phyloP scores from a whole-genome alignment of 2,888 invertebrate genomes.

The Ophion ventricosus region DNA sequence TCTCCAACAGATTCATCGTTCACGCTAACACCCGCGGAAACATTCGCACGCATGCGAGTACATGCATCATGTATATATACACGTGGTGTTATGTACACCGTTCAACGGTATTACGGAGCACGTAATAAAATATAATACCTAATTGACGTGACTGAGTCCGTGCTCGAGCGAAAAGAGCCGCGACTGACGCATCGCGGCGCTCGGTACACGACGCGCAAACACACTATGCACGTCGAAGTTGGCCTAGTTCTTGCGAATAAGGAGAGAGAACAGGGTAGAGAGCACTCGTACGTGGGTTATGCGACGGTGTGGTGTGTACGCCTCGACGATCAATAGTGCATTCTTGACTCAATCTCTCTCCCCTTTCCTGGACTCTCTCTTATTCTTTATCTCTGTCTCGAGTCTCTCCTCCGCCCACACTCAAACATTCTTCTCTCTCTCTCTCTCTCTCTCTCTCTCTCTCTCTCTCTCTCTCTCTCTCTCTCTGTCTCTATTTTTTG shows the following conservation, averaged over 20 bases:
- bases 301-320: conserved; percentile 55
- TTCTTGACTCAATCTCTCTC: conserved; percentile 68
- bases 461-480: conserved; percentile 16
- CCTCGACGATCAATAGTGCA: conserved; percentile 73
- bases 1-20: conserved; percentile 11
- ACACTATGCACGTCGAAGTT: conserved; percentile 55
- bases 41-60: not conserved
- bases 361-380: conserved; percentile 24
- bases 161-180: conserved; percentile 16
- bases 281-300: conserved; percentile 51
- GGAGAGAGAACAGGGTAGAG: conserved; percentile 62
- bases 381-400: not conserved
- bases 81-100: not conserved
- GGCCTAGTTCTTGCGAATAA: conserved; percentile 71
- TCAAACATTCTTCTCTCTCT: not conserved
- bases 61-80: conserved; percentile 10
- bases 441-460: conserved; percentile 20
- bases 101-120: not conserved
- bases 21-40: not conserved
- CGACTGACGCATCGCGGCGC: conserved; percentile 62
- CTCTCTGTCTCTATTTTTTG: conserved; percentile 24
- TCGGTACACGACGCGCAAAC: conserved; percentile 44
- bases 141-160: conserved; percentile 28
- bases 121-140: conserved; percentile 13
- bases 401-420: not conserved